Percentiles rank a stretch among this genome's conserved stretches.
phyloP scores from a whole-genome alignment of 2,797 vertebrate genomes.

The Vireo griseus region DNA sequence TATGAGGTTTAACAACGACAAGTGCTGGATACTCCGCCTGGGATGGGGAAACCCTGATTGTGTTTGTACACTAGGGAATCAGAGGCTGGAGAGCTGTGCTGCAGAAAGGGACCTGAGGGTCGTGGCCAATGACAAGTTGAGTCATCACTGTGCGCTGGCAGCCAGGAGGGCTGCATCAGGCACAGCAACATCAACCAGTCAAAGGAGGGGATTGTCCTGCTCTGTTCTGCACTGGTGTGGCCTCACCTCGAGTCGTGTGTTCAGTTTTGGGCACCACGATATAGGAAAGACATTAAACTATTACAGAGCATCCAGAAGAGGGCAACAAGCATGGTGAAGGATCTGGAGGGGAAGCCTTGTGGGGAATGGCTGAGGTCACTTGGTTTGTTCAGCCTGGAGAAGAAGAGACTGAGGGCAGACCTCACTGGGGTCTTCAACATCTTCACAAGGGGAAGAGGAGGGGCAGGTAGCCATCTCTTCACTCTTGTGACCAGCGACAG shows the following conservation, averaged over 20 bases:
- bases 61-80: background rate
- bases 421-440: background rate
- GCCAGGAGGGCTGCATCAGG: background rate
- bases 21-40: background rate
- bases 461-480: background rate
- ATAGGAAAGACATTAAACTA: background rate
- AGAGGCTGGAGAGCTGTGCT: background rate
- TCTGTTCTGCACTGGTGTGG: background rate
- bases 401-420: background rate
- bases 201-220: fast-evolving
- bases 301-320: background rate
- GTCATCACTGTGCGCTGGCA: background rate
- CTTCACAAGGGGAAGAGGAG: background rate
- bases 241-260: fast-evolving
- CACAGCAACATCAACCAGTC: background rate
- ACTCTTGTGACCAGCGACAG: background rate
- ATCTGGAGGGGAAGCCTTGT: background rate
- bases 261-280: background rate
- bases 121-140: no score
- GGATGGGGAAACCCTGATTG: background rate
- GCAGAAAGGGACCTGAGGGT: background rate
- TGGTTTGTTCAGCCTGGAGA: background rate
- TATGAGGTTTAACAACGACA: background rate
- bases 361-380: background rate
- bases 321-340: background rate